Conservation (phyloP, 2,797 vertebrate genomes). For the Clangula hyemalis region DNA sequence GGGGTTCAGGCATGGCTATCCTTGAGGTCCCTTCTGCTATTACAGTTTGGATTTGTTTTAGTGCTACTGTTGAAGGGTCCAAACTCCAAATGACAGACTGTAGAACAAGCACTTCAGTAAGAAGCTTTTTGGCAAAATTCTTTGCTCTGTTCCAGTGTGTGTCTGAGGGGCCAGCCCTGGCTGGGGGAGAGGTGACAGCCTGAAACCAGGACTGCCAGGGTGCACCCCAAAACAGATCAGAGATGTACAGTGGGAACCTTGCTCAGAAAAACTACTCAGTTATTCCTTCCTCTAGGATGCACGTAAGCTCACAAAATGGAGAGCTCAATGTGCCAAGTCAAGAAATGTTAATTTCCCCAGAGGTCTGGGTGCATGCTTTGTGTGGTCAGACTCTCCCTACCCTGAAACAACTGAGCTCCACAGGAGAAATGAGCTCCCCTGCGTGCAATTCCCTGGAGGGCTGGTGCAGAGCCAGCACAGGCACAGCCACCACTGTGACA, state of each 20-base stretch:
- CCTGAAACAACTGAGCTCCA: background rate
- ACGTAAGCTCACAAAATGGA: background rate
- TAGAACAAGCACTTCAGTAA: background rate
- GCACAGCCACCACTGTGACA: fast-evolving
- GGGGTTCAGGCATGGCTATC: background rate
- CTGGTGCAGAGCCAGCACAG: background rate
- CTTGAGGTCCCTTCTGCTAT: background rate
- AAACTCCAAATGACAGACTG: background rate
- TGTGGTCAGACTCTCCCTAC: background rate
- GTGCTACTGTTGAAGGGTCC: too few species aligned
- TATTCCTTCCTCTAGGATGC: background rate
- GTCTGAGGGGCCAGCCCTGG: background rate
- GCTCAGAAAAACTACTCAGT: background rate
- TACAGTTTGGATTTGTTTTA: background rate
- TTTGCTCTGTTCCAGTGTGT: background rate
- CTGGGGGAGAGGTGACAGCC: background rate
- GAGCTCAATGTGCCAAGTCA: background rate
- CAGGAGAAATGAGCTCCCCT: background rate
- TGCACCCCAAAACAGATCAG: background rate
- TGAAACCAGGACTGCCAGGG: background rate
- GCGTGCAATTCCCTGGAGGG: background rate
- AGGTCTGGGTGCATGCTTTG: background rate
- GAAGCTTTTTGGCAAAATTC: background rate
- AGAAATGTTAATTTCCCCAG: background rate
- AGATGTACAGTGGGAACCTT: background rate